Base-by-base conservation (phyloP, 2,797 vertebrate species). In the Sciurus carolinensis region DNA sequence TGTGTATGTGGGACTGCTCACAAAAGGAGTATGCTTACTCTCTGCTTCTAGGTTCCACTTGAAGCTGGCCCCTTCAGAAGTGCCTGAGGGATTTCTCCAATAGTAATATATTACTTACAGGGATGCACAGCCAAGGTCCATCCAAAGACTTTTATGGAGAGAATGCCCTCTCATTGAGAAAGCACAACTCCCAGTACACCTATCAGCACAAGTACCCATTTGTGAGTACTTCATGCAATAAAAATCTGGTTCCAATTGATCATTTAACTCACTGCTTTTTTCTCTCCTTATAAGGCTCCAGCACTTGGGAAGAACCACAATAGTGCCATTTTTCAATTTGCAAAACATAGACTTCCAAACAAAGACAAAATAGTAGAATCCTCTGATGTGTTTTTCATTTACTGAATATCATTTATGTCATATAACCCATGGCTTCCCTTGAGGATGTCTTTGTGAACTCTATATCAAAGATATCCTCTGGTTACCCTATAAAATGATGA, bases 151-250 rank as follows among this genome's bases (percentile, higher is more conserved):
- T 84, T 92, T 36, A 84, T 47, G 52, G 30, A 89, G 82, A 59
- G 36, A 91, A 95, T 6, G 24, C 4, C 57, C 39, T 85, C 42
- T 86, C 2, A 5, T 8, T 81, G 81, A 30, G 79, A 92, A 80
- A 18, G 7, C 28, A 64, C 66, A 94, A 84, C 6, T 97, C 97
- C 88, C 95, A 72, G 75, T 52, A 47, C 66, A 89, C 84, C 59
- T 69, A 95, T 92, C 42, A 52, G 36, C 20, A 85, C 67, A 96
- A 96, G 42, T 69, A 39, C 54, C 24, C 90, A 91, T 86, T 84
- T n/a, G 33, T 96, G 88, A 96, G 84, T 69, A 66, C 42, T 81
- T 69, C 13, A 76, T 79, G 73, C 39, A 71, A 83, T 95, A 92
- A 90, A 93, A 88, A 77, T 5, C 71, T 57, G 10, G 33, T 44